phyloP scores from a whole-genome alignment of 2,797 vertebrate genomes.

The Lophotriccus pileatus region DNA sequence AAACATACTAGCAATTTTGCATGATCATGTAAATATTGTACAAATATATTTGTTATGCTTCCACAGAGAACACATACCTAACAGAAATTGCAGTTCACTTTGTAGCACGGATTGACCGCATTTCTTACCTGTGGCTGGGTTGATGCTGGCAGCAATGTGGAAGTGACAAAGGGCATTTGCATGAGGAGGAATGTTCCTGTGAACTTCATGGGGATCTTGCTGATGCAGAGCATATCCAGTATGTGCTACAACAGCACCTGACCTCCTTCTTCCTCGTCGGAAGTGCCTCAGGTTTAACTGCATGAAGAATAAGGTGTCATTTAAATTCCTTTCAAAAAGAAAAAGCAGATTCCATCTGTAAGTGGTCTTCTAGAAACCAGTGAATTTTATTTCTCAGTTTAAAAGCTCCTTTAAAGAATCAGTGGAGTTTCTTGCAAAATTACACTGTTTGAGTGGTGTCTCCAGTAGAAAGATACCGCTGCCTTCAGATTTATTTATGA shows the following conservation, averaged over 20 bases:
- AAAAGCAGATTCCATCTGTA: neutral
- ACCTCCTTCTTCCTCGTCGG: conserved; percentile 78
- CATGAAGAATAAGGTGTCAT: conserved; percentile 11
- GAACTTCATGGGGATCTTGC: conserved; percentile 85
- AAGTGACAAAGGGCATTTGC: conserved; percentile 97
- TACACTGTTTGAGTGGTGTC: neutral
- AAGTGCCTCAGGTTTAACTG: conserved; percentile 86
- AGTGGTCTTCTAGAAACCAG: neutral
- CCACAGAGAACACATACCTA: neutral
- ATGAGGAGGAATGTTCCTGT: conserved; percentile 81
- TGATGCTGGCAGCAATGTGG: conserved; percentile 98
- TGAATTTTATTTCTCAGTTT: neutral
- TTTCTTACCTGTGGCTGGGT: conserved; percentile 91
- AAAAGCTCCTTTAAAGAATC: neutral
- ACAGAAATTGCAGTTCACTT: neutral
- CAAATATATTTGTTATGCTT: neutral
- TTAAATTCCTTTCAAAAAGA: neutral
- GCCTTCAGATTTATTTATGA: neutral
- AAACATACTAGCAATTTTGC: neutral
- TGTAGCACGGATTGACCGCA: neutral
- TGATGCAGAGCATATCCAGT: conserved; percentile 85
- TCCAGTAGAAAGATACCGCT: neutral
- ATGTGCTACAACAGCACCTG: conserved; percentile 81
- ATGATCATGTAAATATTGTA: neutral
- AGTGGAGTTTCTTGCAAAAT: neutral